Conservation (phyloP, 2,797 vertebrate genomes). For the Mormyrops boulengeri region DNA sequence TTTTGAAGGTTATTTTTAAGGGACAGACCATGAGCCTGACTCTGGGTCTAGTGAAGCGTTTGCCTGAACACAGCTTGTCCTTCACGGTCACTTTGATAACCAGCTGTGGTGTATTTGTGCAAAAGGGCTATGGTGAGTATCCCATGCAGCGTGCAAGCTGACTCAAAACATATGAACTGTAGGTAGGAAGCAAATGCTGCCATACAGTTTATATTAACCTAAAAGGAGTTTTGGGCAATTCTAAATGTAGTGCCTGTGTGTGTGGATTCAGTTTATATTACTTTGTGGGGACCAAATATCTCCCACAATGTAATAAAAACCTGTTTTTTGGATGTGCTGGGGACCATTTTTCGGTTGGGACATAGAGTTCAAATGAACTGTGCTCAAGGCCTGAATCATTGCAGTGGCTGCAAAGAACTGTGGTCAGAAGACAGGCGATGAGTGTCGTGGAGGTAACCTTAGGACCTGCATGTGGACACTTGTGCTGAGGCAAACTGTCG, state of each 20-base stretch:
- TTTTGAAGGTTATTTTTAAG: slow-evolving; percentile 61
- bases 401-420: background rate
- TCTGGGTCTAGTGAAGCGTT: background rate
- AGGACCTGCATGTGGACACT: background rate
- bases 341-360: background rate
- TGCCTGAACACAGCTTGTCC: background rate
- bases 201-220: background rate
- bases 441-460: background rate
- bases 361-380: background rate
- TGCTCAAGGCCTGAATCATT: background rate
- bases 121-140: slow-evolving; percentile 4
- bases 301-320: background rate
- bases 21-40: slow-evolving; percentile 37
- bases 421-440: background rate
- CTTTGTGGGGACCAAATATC: background rate
- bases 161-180: background rate
- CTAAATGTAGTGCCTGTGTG: background rate
- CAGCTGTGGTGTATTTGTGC: slow-evolving; percentile 2
- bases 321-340: background rate
- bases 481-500: background rate
- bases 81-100: background rate
- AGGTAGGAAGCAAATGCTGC: background rate
- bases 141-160: background rate
- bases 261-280: background rate
- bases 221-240: background rate